phyloP scores from a whole-genome alignment of 2,797 vertebrate species.

The Telmatherina bonti region DNA sequence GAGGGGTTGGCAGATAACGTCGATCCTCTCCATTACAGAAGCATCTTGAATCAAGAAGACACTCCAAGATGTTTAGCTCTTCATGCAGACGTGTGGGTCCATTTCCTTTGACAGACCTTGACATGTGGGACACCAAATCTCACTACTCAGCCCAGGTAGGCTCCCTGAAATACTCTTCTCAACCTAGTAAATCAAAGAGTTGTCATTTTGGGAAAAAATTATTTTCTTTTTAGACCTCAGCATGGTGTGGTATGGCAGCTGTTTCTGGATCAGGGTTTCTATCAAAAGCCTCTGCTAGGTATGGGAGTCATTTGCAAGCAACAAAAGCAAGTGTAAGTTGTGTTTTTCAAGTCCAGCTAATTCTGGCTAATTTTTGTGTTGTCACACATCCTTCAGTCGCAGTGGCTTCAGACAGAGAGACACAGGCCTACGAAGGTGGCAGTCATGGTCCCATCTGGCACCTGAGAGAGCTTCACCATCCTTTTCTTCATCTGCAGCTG shows the following conservation, averaged over 20 bases:
- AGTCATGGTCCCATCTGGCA: conserved; percentile 74
- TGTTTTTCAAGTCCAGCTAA: background rate
- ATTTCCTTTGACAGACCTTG: conserved; percentile 61
- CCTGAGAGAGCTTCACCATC: conserved; percentile 33
- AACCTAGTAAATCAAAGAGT: background rate
- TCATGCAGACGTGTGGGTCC: conserved; percentile 58
- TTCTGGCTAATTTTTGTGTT: conserved; percentile 27
- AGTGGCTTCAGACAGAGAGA: conserved; percentile 57
- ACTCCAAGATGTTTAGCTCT: conserved; percentile 47
- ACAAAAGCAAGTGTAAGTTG: background rate
- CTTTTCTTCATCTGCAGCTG: conserved; percentile 48
- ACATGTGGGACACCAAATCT: conserved; percentile 77
- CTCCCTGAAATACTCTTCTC: background rate
- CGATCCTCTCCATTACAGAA: conserved; percentile 49
- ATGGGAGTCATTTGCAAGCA: conserved; percentile 3
- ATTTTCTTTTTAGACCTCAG: conserved; percentile 66
- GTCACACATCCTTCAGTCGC: conserved; percentile 47
- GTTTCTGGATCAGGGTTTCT: conserved; percentile 66
- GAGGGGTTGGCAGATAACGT: conserved; percentile 48
- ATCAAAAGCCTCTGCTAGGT: conserved; percentile 73
- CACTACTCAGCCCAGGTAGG: conserved; percentile 75
- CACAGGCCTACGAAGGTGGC: conserved; percentile 69
- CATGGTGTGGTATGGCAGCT: conserved; percentile 68
- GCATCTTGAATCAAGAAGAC: conserved; percentile 34
- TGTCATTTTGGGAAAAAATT: background rate